A percentile compares a stretch with the other conserved stretches of the same genome.
phyloP scores from a whole-genome alignment of 2,797 vertebrate genomes.

The Adrianichthys oophorus region DNA sequence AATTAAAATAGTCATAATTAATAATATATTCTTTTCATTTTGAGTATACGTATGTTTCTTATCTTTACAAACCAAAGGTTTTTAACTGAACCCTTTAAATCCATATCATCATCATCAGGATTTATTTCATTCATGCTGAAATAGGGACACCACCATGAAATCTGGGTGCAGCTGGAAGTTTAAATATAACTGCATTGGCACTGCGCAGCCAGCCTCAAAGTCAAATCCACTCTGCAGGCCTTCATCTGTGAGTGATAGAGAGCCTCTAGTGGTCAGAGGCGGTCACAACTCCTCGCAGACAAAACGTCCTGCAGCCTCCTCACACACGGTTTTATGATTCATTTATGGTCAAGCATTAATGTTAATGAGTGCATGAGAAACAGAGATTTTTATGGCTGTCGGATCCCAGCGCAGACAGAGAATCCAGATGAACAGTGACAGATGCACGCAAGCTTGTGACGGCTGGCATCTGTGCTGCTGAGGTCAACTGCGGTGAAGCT shows the following conservation, averaged over 20 bases:
- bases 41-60: too few species aligned
- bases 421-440: neutral
- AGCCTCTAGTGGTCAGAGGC: constrained; percentile 61
- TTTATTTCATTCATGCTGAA: too few species aligned
- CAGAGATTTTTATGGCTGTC: neutral
- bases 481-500: neutral
- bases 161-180: neutral
- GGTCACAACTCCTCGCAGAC: constrained; percentile 7
- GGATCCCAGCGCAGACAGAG: constrained; percentile 1
- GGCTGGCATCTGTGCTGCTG: constrained; percentile 14
- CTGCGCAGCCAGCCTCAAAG: constrained; percentile 13
- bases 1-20: too few species aligned
- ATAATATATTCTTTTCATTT: too few species aligned
- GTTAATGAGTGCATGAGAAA: neutral
- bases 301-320: too few species aligned
- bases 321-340: neutral
- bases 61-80: too few species aligned
- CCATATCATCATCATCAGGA: too few species aligned
- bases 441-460: constrained; percentile 8
- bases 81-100: too few species aligned
- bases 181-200: constrained; percentile 10
- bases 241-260: constrained; percentile 52
- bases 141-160: too few species aligned
- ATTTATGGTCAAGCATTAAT: neutral
- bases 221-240: constrained; percentile 4